Evolutionary conservation across 2,113 vertebrate species (phyloP).

Genomic region (Nibea coibor): DNA sequence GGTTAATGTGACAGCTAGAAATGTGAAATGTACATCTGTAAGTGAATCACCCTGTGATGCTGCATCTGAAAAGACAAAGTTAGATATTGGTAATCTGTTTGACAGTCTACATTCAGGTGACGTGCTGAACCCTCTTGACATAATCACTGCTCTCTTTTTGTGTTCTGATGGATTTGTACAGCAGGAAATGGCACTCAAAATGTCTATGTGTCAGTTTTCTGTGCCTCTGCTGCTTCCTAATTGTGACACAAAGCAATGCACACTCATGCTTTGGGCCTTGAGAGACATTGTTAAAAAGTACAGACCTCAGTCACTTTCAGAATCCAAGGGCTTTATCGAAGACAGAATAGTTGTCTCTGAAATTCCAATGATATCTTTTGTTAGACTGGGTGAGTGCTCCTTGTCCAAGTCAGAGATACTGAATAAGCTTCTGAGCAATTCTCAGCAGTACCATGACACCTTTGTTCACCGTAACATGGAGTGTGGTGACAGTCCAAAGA

Average conservation of each 20-base stretch:
- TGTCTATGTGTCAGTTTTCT: conserved; percentile 85
- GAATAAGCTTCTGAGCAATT: conserved; percentile 81
- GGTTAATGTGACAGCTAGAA: conserved; percentile 75
- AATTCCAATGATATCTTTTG: conserved; percentile 83
- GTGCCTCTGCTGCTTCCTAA: conserved; percentile 85
- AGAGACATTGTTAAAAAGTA: conserved; percentile 64
- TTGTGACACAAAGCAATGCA: conserved; percentile 65
- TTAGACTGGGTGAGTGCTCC: conserved; percentile 81
- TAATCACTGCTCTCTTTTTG: conserved; percentile 83
- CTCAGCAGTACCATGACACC: conserved; percentile 74
- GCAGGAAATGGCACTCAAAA: conserved; percentile 81
- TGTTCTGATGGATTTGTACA: conserved; percentile 84
- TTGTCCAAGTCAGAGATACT: conserved; percentile 86
- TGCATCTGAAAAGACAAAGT: background rate
- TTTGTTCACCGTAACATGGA: conserved; percentile 81
- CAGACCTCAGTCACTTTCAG: conserved; percentile 60
- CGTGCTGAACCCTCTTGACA: conserved; percentile 80
- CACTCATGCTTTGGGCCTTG: too few species aligned
- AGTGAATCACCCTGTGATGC: conserved; percentile 5
- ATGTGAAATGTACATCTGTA: conserved; percentile 22
- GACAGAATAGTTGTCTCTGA: conserved; percentile 69
- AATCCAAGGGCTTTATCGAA: conserved; percentile 66
- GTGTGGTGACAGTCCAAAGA: conserved; percentile 66
- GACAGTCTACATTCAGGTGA: background rate
- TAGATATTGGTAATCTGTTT: background rate